phyloP scores from a whole-genome alignment of 2,888 invertebrate genomes.

The Ectropis crepuscularia region DNA sequence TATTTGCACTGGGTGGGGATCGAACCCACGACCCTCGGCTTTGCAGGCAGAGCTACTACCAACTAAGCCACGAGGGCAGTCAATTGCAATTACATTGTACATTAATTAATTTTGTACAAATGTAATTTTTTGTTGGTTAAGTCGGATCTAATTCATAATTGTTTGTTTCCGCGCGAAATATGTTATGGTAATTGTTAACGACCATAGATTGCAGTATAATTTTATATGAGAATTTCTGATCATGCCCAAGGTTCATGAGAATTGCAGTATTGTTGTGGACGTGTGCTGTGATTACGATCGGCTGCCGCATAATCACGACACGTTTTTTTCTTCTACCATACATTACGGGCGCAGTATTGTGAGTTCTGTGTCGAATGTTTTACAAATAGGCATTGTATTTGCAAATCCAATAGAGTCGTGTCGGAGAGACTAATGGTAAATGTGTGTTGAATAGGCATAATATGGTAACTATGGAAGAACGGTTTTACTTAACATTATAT shows the following conservation, averaged over 20 bases:
- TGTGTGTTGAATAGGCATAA: constrained; percentile 22
- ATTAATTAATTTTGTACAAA: too few species aligned
- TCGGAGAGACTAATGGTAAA: constrained; percentile 28
- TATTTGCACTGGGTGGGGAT: too few species aligned
- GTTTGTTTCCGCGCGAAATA: constrained; percentile 25
- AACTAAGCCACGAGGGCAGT: too few species aligned
- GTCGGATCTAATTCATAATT: constrained; percentile 11
- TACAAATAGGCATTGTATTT: constrained; percentile 42
- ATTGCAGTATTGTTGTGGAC: constrained; percentile 47
- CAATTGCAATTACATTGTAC: too few species aligned
- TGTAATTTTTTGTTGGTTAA: constrained; percentile 7
- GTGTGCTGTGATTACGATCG: constrained; percentile 50
- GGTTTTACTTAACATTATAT: too few species aligned
- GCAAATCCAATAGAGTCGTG: constrained; percentile 36
- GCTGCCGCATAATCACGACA: constrained; percentile 38
- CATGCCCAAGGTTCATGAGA: constrained; percentile 44
- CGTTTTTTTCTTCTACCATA: constrained; percentile 37
- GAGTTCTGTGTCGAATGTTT: constrained; percentile 36
- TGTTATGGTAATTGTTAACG: constrained; percentile 16
- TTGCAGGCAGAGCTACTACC: too few species aligned
- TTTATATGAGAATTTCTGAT: constrained; percentile 41
- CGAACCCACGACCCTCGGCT: too few species aligned
- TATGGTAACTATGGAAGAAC: constrained; percentile 23
- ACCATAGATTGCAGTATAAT: constrained; percentile 11
- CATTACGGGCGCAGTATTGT: constrained; percentile 36